Percentiles rank a stretch among this genome's conserved stretches.
Evolutionary conservation across 2,888 invertebrate genomes (phyloP).

Genomic region (Sinhomidia bicolor): DNA sequence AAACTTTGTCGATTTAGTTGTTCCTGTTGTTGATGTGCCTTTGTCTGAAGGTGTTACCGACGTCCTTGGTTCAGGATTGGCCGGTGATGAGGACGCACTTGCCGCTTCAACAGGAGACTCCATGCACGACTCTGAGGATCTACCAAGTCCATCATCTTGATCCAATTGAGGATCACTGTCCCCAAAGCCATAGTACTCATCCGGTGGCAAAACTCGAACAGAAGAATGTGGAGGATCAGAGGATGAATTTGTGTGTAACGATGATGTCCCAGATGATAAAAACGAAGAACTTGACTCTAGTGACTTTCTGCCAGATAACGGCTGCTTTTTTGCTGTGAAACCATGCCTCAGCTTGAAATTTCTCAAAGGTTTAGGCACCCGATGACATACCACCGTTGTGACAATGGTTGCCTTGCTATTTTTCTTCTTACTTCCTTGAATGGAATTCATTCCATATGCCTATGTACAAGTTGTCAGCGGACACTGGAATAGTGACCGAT

Average conservation of each 20-base stretch:
- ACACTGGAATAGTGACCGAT: slow-evolving; percentile 61
- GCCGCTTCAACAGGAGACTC: slow-evolving; percentile 40
- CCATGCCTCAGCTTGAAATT: slow-evolving; percentile 66
- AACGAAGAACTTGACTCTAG: slow-evolving; percentile 64
- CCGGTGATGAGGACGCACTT: slow-evolving; percentile 37
- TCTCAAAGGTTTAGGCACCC: slow-evolving; percentile 69
- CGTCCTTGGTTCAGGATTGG: slow-evolving; percentile 39
- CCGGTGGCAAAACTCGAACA: slow-evolving; percentile 65
- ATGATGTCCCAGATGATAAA: slow-evolving; percentile 61
- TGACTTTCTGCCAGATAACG: slow-evolving; percentile 58
- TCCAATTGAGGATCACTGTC: slow-evolving; percentile 41
- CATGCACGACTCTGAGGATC: slow-evolving; percentile 57
- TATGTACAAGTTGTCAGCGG: slow-evolving; percentile 43
- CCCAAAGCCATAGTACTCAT: slow-evolving; percentile 68
- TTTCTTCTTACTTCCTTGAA: slow-evolving; percentile 61
- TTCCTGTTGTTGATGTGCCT: slow-evolving; percentile 46
- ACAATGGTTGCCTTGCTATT: slow-evolving; percentile 55
- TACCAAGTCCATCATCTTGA: slow-evolving; percentile 55
- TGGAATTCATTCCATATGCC: slow-evolving; percentile 61
- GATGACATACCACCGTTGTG: slow-evolving; percentile 66
- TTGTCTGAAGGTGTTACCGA: slow-evolving; percentile 62
- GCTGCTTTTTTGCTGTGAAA: slow-evolving; percentile 55
- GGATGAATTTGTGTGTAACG: slow-evolving; percentile 53
- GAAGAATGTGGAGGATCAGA: slow-evolving; percentile 2
- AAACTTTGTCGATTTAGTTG: slow-evolving; percentile 52